Evolutionary conservation across 2,888 invertebrate species (phyloP).

Genomic region (Kuschelorhynchus macadamiae): DNA sequence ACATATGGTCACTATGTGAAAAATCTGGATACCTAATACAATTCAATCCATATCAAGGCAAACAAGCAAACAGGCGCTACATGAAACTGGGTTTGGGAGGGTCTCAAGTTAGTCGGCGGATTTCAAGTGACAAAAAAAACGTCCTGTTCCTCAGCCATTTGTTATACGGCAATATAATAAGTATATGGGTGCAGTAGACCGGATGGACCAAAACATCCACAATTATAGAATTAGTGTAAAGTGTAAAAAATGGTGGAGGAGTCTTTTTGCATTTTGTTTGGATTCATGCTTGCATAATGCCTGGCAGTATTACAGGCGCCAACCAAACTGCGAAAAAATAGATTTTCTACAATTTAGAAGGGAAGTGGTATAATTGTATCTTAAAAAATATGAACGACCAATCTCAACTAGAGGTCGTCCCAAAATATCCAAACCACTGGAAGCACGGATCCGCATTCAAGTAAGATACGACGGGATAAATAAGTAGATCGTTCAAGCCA

Average conservation of each 20-base stretch:
- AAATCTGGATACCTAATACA: slow-evolving; percentile 40
- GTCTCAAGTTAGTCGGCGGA: slow-evolving; percentile 52
- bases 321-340: slow-evolving; percentile 27
- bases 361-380: slow-evolving; percentile 37
- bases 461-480: slow-evolving; percentile 42
- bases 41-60: slow-evolving; percentile 43
- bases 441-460: slow-evolving; percentile 15
- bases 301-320: slow-evolving; percentile 39
- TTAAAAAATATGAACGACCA: slow-evolving; percentile 38
- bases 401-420: slow-evolving; percentile 37
- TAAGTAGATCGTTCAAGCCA: slow-evolving; percentile 45
- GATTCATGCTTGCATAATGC: slow-evolving; percentile 43
- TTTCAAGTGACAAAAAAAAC: slow-evolving; percentile 48
- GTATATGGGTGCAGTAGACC: slow-evolving; percentile 55
- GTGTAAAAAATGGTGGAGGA: slow-evolving; percentile 53
- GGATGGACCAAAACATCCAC: slow-evolving; percentile 54
- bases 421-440: slow-evolving; percentile 42
- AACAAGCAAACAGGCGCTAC: slow-evolving; percentile 25
- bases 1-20: slow-evolving; percentile 47
- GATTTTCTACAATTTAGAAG: slow-evolving; percentile 42
- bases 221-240: slow-evolving; percentile 52
- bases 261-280: slow-evolving; percentile 49
- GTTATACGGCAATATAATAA: slow-evolving; percentile 53
- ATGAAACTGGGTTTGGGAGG: slow-evolving; percentile 45
- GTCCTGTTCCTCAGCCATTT: slow-evolving; percentile 47